Evolutionary conservation across 2,888 invertebrate genomes (phyloP).

Genomic region (Amiota minor): DNA sequence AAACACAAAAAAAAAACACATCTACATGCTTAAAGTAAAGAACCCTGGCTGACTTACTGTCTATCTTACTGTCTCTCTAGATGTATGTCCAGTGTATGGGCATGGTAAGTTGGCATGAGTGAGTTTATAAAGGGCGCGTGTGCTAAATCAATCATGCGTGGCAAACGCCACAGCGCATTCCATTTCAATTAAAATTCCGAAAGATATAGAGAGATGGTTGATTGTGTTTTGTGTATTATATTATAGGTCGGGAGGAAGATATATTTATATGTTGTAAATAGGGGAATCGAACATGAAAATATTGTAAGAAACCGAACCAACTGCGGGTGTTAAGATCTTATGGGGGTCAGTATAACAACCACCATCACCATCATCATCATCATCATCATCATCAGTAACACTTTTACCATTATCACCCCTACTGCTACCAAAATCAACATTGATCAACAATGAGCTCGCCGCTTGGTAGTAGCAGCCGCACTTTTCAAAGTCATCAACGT

Average conservation of each 20-base stretch:
- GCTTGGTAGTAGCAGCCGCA: constrained; percentile 42
- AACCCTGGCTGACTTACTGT: no score
- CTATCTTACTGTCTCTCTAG: no score
- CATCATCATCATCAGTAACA: constrained; percentile 16
- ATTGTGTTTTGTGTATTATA: no score
- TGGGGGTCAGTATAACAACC: constrained; percentile 20
- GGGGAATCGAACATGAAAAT: no score
- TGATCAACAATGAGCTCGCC: no score
- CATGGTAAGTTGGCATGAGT: no score
- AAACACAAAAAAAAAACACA: no score
- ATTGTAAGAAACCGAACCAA: neutral
- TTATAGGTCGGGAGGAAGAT: neutral
- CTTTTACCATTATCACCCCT: neutral
- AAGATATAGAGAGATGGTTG: no score
- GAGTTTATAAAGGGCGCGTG: constrained; percentile 22
- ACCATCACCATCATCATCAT: constrained; percentile 26
- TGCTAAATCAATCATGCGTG: constrained; percentile 70
- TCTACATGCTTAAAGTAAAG: no score
- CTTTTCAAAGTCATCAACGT: constrained; percentile 52
- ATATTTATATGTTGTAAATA: neutral
- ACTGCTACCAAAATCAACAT: neutral
- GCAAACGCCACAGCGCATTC: constrained; percentile 53
- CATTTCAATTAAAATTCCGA: constrained; percentile 25
- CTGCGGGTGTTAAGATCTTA: constrained; percentile 8
- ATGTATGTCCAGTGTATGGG: no score